phyloP scores from a whole-genome alignment of 2,888 invertebrate species.

The Hypercompe scribonia region DNA sequence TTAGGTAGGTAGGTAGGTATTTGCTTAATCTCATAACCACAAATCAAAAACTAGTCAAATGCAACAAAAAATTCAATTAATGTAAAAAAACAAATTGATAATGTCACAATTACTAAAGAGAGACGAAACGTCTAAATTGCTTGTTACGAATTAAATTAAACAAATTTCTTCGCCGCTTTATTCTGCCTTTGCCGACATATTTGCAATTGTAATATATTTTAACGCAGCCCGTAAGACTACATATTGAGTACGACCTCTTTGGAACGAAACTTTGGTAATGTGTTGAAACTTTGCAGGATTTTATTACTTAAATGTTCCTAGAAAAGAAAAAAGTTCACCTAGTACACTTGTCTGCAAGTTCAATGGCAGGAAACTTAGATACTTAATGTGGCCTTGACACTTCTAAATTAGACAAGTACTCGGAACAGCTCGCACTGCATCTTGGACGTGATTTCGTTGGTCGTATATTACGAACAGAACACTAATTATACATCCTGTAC shows the following conservation, averaged over 20 bases:
- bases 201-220: conserved; percentile 26
- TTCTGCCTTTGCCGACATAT: background rate
- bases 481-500: background rate
- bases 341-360: background rate
- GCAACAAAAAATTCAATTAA: conserved; percentile 22
- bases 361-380: no score
- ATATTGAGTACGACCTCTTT: conserved; percentile 30
- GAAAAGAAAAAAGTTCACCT: background rate
- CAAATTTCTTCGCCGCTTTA: conserved; percentile 11
- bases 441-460: background rate
- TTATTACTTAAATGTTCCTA: background rate
- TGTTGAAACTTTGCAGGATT: conserved; percentile 10
- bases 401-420: background rate
- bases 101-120: background rate
- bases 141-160: conserved; percentile 8
- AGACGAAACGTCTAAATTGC: background rate
- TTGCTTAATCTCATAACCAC: conserved; percentile 24
- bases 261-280: conserved; percentile 23
- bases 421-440: background rate
- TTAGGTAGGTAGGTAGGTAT: no score
- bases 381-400: background rate
- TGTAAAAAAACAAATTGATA: conserved; percentile 10
- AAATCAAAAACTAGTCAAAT: conserved; percentile 9
- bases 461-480: background rate
- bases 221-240: conserved; percentile 28